Percentiles rank a stretch among this genome's conserved stretches.
phyloP scores from a whole-genome alignment of 2,113 vertebrate genomes.

The Pterocles burchelli region DNA sequence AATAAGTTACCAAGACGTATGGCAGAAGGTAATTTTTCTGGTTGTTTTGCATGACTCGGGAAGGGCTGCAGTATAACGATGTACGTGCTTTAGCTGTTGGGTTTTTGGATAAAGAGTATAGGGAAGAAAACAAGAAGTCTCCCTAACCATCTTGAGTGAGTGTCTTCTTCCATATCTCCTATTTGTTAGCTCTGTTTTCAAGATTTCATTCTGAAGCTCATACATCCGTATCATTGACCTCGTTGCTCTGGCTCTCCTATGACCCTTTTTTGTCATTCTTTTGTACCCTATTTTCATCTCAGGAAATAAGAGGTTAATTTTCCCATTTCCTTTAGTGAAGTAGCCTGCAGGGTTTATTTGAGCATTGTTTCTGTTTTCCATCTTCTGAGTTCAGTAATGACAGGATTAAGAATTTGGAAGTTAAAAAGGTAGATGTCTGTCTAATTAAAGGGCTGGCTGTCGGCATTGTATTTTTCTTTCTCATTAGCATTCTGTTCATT shows the following conservation, averaged over 20 bases:
- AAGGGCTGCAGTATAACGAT: background rate
- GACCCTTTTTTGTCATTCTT: background rate
- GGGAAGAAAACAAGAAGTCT: background rate
- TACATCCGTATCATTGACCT: background rate
- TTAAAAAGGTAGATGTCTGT: background rate
- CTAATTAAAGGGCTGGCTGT: constrained; percentile 50
- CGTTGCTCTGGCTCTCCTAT: background rate
- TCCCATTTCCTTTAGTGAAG: background rate
- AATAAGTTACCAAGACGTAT: background rate
- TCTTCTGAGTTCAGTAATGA: background rate
- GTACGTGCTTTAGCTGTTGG: background rate
- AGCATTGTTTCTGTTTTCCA: background rate
- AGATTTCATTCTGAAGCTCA: background rate
- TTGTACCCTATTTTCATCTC: background rate
- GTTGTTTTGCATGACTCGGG: background rate
- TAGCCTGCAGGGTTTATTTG: background rate
- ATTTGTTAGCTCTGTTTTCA: background rate
- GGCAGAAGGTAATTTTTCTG: background rate
- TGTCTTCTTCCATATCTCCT: background rate
- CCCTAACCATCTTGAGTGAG: background rate
- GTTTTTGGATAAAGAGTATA: background rate
- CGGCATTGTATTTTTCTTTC: background rate
- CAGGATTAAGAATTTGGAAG: constrained; percentile 45
- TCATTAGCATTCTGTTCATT: constrained; percentile 47
- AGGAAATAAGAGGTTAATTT: constrained; percentile 25